A percentile compares a stretch with the other conserved stretches of the same genome.
Evolutionary conservation across 1,140 invertebrate species (phyloP).

Genomic region (Cyrtorhinus lividipennis): DNA sequence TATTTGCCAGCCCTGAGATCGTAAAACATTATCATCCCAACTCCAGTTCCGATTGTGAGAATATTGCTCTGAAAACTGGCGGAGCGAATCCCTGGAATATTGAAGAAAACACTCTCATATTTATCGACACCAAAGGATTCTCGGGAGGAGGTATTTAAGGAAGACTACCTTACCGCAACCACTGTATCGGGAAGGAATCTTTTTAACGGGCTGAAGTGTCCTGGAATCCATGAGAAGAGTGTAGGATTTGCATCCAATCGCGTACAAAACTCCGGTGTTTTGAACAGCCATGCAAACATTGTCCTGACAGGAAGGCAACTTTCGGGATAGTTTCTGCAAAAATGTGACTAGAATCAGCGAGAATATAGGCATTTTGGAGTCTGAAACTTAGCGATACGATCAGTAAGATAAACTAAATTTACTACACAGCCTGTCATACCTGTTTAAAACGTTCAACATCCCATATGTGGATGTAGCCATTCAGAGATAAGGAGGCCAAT

Average conservation of each 20-base stretch:
- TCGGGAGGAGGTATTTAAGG: too few relatives aligned
- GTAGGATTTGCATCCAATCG: constrained; percentile 84
- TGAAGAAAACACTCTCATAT: background rate
- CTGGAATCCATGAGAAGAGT: constrained; percentile 77
- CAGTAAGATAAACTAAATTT: too few relatives aligned
- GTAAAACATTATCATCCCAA: constrained; percentile 85
- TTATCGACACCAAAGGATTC: too few relatives aligned
- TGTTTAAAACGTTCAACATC: constrained; percentile 69
- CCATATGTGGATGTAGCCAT: constrained; percentile 83
- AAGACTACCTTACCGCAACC: constrained; percentile 53
- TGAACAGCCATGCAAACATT: constrained; percentile 84
- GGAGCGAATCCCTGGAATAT: constrained; percentile 54
- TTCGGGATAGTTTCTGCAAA: constrained; percentile 61
- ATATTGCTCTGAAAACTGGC: constrained; percentile 79
- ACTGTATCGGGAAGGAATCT: constrained; percentile 55
- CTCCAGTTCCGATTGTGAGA: constrained; percentile 82
- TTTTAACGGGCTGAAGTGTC: constrained; percentile 58
- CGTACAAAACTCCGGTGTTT: constrained; percentile 67
- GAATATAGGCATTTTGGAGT: background rate
- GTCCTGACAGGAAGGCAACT: constrained; percentile 76
- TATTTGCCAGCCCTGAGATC: constrained; percentile 83
- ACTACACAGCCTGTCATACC: too few relatives aligned
- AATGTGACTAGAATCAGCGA: background rate
- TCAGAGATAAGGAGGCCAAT: constrained; percentile 80
- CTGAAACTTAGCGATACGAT: too few relatives aligned